These are phyloP conservation scores for Psilopogon haemacephalus DNA, from an alignment of 2,113 vertebrate genomes.

Conservation along the genomic window DNA sequence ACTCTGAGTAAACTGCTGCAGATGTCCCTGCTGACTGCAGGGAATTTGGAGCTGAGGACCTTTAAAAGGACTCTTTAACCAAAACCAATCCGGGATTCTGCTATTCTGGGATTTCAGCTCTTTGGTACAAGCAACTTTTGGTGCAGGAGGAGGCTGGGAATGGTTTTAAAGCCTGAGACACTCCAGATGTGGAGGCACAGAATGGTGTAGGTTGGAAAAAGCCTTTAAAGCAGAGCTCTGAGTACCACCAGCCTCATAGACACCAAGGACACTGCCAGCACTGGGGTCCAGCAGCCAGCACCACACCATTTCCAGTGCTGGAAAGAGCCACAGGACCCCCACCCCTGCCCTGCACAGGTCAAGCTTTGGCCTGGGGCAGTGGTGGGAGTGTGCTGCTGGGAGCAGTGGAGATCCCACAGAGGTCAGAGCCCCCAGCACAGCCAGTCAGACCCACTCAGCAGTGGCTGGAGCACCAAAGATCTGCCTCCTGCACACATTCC, in stretches of 20 bases:
- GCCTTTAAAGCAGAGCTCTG: too few species aligned
- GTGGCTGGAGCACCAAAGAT: not conserved
- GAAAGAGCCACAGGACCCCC: rapidly evolving
- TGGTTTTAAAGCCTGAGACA: not conserved
- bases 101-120: not conserved
- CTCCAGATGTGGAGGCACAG: not conserved
- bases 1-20: not conserved
- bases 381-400: rapidly evolving
- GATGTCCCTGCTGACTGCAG: not conserved
- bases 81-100: not conserved
- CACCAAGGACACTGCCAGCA: rapidly evolving
- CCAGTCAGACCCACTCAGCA: rapidly evolving
- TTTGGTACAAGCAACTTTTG: rapidly evolving
- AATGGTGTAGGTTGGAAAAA: too few species aligned
- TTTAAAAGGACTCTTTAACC: not conserved
- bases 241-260: not conserved
- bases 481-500: not conserved
- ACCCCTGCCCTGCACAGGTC: rapidly evolving
- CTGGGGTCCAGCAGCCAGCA: rapidly evolving
- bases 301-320: rapidly evolving
- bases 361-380: not conserved
- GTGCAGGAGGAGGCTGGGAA: not conserved
- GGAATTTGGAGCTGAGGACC: not conserved
- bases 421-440: not conserved
- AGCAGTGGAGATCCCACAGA: rapidly evolving